These are phyloP conservation scores for Asarcornis scutulata DNA, from an alignment of 2,113 vertebrate genomes.

Conservation along the genomic window DNA sequence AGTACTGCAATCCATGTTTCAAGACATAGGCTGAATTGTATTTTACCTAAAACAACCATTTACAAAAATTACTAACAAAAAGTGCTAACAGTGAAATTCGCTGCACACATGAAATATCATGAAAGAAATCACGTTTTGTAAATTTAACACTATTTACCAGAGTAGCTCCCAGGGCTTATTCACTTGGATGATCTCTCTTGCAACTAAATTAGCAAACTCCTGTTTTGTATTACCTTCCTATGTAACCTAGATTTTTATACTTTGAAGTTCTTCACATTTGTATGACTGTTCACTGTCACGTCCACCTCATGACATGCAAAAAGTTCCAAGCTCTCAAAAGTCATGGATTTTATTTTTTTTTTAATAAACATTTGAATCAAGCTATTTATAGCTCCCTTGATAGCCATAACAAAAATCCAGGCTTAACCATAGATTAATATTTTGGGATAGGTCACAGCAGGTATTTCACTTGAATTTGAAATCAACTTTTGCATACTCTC, in stretches of 20 bases:
- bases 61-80: background rate
- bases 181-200: background rate
- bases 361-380: background rate
- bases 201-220: background rate
- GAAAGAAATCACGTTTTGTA: background rate
- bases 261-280: background rate
- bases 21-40: background rate
- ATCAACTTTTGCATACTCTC: background rate
- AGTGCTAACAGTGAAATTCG: background rate
- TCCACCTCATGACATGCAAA: background rate
- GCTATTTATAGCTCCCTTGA: background rate
- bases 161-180: background rate
- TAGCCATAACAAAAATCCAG: slow-evolving; percentile 1
- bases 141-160: background rate
- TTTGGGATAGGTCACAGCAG: background rate
- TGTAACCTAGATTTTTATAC: background rate
- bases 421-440: background rate
- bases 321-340: background rate
- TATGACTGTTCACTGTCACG: slow-evolving; percentile 22
- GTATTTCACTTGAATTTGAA: background rate
- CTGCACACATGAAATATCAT: background rate
- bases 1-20: background rate
- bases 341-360: background rate
- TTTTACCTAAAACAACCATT: background rate
- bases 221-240: background rate